Conservation (phyloP, 2,113 vertebrate genomes). For the Marcusenius ussheri region DNA sequence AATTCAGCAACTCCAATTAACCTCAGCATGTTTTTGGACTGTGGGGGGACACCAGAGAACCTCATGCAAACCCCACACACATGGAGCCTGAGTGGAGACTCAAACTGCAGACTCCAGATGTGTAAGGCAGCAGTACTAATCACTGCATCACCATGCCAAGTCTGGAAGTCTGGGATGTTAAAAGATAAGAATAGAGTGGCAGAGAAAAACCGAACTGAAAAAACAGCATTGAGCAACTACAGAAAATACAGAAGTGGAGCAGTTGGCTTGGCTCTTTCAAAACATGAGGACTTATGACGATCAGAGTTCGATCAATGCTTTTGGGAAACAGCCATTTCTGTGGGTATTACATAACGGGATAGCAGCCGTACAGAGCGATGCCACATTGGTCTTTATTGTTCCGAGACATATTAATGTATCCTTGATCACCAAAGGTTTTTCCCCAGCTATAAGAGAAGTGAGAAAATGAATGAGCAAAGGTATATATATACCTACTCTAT, state of each 20-base stretch:
- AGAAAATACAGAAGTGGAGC: neutral
- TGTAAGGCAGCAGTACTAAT: neutral
- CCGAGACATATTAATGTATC: slow-evolving; percentile 63
- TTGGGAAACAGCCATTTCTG: neutral
- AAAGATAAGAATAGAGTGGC: neutral
- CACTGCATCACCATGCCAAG: neutral
- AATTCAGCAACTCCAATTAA: neutral
- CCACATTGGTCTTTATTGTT: slow-evolving; percentile 65
- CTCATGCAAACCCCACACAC: neutral
- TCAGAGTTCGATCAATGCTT: neutral
- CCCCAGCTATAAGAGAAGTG: slow-evolving; percentile 56
- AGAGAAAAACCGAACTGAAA: neutral
- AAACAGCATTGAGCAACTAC: neutral
- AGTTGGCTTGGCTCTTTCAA: neutral
- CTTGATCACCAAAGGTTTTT: slow-evolving; percentile 50
- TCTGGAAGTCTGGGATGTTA: neutral
- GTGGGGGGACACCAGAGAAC: neutral
- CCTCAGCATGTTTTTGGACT: neutral
- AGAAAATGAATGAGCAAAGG: neutral
- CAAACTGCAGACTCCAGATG: neutral
- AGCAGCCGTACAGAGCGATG: slow-evolving; percentile 50
- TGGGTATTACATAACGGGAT: slow-evolving; percentile 50
- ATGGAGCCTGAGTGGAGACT: neutral
- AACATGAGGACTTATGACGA: neutral
- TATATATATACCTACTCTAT: neutral